A percentile compares a stretch with the other conserved stretches of the same genome.
These are phyloP conservation scores for Leucopternis melanops DNA, from an alignment of 2,113 vertebrate species.

Conservation along the genomic window DNA sequence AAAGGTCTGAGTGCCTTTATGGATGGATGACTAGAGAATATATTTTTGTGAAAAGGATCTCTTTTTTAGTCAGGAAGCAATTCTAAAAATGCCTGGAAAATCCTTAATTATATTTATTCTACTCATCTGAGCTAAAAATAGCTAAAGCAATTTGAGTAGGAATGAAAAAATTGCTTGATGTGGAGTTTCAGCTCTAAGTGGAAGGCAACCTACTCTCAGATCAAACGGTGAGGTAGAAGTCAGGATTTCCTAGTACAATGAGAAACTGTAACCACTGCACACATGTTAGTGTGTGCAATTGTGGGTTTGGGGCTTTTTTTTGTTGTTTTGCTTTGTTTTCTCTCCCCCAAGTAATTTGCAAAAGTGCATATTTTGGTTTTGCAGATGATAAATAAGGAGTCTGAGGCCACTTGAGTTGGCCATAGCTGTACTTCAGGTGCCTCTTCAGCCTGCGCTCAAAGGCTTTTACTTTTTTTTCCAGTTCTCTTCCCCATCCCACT, in stretches of 20 bases:
- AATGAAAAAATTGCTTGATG: background rate
- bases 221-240: conserved; percentile 19
- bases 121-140: conserved; percentile 55
- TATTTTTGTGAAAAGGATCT: background rate
- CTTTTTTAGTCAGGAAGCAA: background rate
- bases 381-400: too few relatives aligned
- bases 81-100: conserved; percentile 21
- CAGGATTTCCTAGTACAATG: background rate
- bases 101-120: conserved; percentile 42
- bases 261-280: too few relatives aligned
- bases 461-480: background rate
- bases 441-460: too few relatives aligned
- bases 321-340: too few relatives aligned
- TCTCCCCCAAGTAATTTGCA: too few relatives aligned
- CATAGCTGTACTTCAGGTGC: too few relatives aligned
- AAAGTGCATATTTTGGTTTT: too few relatives aligned
- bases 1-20: background rate
- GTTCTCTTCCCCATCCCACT: too few relatives aligned
- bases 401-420: too few relatives aligned
- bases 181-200: background rate
- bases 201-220: background rate
- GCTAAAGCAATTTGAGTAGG: conserved; percentile 11
- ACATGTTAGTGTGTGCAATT: too few relatives aligned
- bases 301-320: too few relatives aligned
- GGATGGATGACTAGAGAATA: background rate